Evolutionary conservation across 1,140 invertebrate species (phyloP).

Genomic region (Heliconius eleuchia): DNA sequence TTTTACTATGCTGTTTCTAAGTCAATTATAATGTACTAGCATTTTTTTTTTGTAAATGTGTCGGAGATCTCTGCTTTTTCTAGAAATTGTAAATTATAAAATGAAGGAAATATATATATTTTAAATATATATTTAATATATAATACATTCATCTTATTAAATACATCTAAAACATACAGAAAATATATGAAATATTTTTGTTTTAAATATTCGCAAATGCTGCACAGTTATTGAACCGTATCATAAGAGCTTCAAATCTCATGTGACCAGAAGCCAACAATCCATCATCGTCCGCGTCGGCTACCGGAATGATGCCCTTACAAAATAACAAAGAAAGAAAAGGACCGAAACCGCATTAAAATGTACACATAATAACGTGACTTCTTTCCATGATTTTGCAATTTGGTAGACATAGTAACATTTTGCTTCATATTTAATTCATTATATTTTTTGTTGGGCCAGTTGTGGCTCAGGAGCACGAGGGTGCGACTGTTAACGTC

Average conservation of each 20-base stretch:
- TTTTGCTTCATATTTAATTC: not conserved
- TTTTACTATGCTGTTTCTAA: too few relatives aligned
- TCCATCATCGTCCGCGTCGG: conserved; percentile 70
- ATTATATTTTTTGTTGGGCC: too few relatives aligned
- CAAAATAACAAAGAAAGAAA: conserved; percentile 55
- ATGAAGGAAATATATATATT: too few relatives aligned
- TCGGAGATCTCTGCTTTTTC: too few relatives aligned
- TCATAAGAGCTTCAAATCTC: conserved; percentile 63
- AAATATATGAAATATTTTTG: too few relatives aligned
- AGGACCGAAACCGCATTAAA: conserved; percentile 34
- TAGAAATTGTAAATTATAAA: too few relatives aligned
- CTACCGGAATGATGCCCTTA: conserved; percentile 61
- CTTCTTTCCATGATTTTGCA: conserved; percentile 10
- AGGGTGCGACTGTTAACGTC: too few relatives aligned
- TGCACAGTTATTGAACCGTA: conserved; percentile 46
- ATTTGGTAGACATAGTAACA: not conserved
- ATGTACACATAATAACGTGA: conserved; percentile 27
- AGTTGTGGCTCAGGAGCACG: too few relatives aligned
- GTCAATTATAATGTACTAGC: too few relatives aligned
- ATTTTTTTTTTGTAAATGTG: too few relatives aligned
- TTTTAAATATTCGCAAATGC: too few relatives aligned
- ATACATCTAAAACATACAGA: not conserved
- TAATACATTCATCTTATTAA: not conserved
- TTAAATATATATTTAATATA: too few relatives aligned
- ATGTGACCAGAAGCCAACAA: conserved; percentile 68